These are phyloP conservation scores for Eupeodes luniger DNA, from an alignment of 2,888 invertebrate genomes.

Conservation along the genomic window DNA sequence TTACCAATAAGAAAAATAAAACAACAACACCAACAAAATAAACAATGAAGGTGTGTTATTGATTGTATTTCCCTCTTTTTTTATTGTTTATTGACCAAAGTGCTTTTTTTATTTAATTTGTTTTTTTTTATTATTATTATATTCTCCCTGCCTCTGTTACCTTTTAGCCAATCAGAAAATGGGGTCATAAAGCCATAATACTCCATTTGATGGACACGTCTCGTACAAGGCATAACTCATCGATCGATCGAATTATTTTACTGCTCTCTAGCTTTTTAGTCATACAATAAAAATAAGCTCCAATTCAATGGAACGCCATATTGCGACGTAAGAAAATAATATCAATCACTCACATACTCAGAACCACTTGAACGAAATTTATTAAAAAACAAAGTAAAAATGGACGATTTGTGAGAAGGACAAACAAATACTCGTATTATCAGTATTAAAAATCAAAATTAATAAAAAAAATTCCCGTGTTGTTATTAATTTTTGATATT, in stretches of 20 bases:
- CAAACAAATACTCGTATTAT: constrained; percentile 56
- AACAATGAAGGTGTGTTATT: constrained; percentile 41
- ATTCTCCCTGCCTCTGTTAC: constrained; percentile 7
- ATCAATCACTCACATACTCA: constrained; percentile 51
- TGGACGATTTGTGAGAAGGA: constrained; percentile 26
- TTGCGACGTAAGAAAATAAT: constrained; percentile 51
- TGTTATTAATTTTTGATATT: constrained; percentile 32
- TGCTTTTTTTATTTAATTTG: neutral
- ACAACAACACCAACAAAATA: constrained; percentile 10
- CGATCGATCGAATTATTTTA: constrained; percentile 55
- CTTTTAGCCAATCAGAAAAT: constrained; percentile 67
- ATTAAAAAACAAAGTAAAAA: constrained; percentile 38
- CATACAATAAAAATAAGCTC: constrained; percentile 47
- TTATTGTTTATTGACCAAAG: neutral
- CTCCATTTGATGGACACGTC: constrained; percentile 21
- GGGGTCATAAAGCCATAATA: constrained; percentile 67
- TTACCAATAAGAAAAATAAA: constrained; percentile 2
- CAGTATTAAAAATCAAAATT: constrained; percentile 57
- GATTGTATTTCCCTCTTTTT: constrained; percentile 19
- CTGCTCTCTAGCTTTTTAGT: constrained; percentile 28
- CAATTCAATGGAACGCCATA: constrained; percentile 52
- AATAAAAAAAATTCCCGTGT: constrained; percentile 21
- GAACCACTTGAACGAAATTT: constrained; percentile 56
- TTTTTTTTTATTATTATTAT: neutral
- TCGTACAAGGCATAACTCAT: constrained; percentile 56